Percentiles rank a stretch among this genome's conserved stretches.
These are phyloP conservation scores for Trachurus trachurus DNA, from an alignment of 2,797 vertebrate genomes.

Conservation along the genomic window DNA sequence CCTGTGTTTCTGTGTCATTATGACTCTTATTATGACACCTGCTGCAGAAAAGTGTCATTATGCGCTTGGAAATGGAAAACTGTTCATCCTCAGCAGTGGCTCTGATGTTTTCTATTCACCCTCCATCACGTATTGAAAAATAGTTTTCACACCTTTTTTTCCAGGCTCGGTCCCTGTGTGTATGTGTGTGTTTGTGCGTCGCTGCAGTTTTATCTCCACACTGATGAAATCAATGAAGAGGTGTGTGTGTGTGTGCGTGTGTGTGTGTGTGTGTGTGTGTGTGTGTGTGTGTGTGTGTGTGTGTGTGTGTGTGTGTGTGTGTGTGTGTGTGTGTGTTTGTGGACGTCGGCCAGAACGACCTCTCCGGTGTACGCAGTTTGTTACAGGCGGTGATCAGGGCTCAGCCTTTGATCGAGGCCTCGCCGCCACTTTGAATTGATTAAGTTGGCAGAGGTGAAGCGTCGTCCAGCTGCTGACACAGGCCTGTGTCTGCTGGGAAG, in stretches of 20 bases:
- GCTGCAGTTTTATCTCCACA: neutral
- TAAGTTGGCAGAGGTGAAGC: slow-evolving; percentile 43
- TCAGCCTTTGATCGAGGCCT: neutral
- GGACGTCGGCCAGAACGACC: neutral
- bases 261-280: neutral
- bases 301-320: neutral
- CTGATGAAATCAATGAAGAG: neutral
- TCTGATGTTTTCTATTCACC: too few relatives aligned
- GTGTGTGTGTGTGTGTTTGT: neutral
- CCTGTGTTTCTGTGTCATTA: too few relatives aligned
- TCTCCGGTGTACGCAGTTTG: neutral
- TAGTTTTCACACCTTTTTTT: neutral
- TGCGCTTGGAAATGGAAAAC: too few relatives aligned
- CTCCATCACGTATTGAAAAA: too few relatives aligned
- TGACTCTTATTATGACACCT: too few relatives aligned
- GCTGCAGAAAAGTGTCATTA: too few relatives aligned
- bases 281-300: neutral
- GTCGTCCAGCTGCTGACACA: slow-evolving; percentile 38
- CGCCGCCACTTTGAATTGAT: slow-evolving; percentile 40
- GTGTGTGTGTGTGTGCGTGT: neutral
- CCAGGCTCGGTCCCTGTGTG: neutral
- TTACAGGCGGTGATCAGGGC: neutral
- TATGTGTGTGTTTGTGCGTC: neutral
- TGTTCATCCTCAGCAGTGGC: too few relatives aligned
- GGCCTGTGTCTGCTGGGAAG: slow-evolving; percentile 17